Base-by-base conservation (phyloP, 2,113 vertebrate genomes). In the Dicentrarchus labrax region DNA sequence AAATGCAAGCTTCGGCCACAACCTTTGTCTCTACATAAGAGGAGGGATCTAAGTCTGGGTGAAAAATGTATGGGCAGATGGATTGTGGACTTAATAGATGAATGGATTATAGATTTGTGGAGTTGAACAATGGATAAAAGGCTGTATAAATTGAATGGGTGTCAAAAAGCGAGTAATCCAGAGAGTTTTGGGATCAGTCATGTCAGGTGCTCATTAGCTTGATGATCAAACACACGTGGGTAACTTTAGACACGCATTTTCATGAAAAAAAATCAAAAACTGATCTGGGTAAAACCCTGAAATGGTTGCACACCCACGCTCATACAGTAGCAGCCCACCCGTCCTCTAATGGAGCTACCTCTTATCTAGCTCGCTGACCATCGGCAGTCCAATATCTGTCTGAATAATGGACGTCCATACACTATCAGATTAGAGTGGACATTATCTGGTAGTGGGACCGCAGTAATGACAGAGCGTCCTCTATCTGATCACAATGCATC, bases 401-500 rank as follows among this genome's bases (percentile, higher is more conserved):
- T 69, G 48, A 76, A 69, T 77, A 82, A 77, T 59, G 71, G 64
- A 51, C 22, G 2, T 38, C 47, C 10, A 0, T 0, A 8, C 79
- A 4, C 22, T n/a, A 73, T 77, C 79, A 66, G 85, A 83, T 83
- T 2, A 67, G 38, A 24, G 16, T 41, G 67, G 82, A 65, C 76
- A 16, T 64, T 62, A 80, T 73, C 76, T 51, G 64, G 30, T 2
- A 16, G 50, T n/a, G 53, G 76, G 41, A 10, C 24, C 0, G 50
- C 22, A 38, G 82, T 73, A 78, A 59, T 45, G 54, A 48, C 16
- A 12, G 71, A 24, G 16, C 6, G 16, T 60, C 17, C 22, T 67
- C 38, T n/a, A 39, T 76, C 78, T 53, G 57, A 86, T 84, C 62
- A 22, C 22, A 43, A 3, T 47, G 16, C 48, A 78, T 53, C 43